Evolutionary conservation across 1,140 invertebrate genomes (phyloP).

Genomic region (Teleogryllus occipitalis): DNA sequence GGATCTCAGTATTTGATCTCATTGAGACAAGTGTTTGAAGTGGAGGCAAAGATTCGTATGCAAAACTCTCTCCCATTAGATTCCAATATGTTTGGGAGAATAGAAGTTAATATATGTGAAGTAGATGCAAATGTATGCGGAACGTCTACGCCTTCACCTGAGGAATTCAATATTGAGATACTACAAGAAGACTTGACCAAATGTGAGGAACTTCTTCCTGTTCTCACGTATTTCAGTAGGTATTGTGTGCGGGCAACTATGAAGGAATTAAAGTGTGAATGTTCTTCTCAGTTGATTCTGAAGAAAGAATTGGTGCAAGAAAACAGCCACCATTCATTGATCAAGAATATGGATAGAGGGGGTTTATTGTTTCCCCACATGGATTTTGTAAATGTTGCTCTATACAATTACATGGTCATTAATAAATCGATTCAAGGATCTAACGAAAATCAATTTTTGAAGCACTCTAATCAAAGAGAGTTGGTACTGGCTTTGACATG

Average conservation of each 20-base stretch:
- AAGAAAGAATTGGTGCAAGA: not conserved
- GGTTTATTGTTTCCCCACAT: not conserved
- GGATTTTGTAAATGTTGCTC: not conserved
- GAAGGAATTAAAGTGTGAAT: conserved; percentile 1
- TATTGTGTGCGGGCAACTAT: conserved; percentile 7
- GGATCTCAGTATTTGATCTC: conserved; percentile 3
- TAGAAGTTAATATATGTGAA: not conserved
- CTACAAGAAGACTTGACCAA: not conserved
- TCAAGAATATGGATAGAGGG: conserved; percentile 3
- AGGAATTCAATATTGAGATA: not conserved
- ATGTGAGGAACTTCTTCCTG: not conserved
- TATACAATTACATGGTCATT: not conserved
- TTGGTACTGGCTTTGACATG: no score
- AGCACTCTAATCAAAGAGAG: no score
- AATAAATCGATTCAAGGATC: not conserved
- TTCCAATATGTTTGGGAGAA: not conserved
- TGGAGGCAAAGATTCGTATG: not conserved
- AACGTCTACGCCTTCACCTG: not conserved
- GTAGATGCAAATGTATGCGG: not conserved
- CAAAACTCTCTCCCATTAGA: not conserved
- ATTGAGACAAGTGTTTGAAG: conserved; percentile 12
- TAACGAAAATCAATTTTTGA: not conserved
- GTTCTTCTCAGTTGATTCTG: not conserved
- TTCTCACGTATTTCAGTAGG: not conserved
- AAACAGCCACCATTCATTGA: not conserved